Percentiles rank a stretch among this genome's conserved stretches.
These are phyloP conservation scores for Sycophila texana DNA, from an alignment of 2,888 invertebrate species.

Conservation along the genomic window DNA sequence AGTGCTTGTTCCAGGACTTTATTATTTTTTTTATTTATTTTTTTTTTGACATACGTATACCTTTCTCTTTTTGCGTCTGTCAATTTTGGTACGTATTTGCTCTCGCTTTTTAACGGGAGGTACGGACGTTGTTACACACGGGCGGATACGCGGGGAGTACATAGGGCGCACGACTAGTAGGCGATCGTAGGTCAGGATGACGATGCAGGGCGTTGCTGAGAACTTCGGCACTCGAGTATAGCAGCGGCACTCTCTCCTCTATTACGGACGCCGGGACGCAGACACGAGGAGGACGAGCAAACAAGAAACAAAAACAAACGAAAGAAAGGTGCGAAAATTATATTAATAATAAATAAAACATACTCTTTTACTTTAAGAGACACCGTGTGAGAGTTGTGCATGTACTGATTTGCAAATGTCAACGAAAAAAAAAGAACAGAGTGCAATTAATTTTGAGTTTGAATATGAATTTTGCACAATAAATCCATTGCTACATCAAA, in stretches of 20 bases:
- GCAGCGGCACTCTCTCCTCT: conserved; percentile 75
- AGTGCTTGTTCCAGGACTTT: too few relatives aligned
- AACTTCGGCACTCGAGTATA: conserved; percentile 74
- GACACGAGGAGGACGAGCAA: conserved; percentile 46
- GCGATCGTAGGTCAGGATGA: conserved; percentile 70
- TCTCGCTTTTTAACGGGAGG: conserved; percentile 61
- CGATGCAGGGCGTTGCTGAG: conserved; percentile 75
- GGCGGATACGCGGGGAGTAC: conserved; percentile 63
- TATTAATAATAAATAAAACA: conserved; percentile 38
- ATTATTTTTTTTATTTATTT: too few relatives aligned
- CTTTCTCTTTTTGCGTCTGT: background rate
- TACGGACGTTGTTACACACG: conserved; percentile 66
- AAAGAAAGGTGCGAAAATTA: conserved; percentile 56
- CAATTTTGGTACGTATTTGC: background rate
- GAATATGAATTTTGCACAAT: too few relatives aligned
- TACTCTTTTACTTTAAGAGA: background rate
- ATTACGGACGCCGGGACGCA: conserved; percentile 53
- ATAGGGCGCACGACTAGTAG: conserved; percentile 60
- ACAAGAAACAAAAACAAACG: conserved; percentile 48
- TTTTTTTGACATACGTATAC: conserved; percentile 1
- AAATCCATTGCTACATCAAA: too few relatives aligned
- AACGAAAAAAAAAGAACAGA: too few relatives aligned
- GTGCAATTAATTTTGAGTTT: too few relatives aligned
- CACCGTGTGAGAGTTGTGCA: background rate
- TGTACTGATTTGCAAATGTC: background rate